phyloP scores from a whole-genome alignment of 1,140 invertebrate genomes.

The Radopholus similis region DNA sequence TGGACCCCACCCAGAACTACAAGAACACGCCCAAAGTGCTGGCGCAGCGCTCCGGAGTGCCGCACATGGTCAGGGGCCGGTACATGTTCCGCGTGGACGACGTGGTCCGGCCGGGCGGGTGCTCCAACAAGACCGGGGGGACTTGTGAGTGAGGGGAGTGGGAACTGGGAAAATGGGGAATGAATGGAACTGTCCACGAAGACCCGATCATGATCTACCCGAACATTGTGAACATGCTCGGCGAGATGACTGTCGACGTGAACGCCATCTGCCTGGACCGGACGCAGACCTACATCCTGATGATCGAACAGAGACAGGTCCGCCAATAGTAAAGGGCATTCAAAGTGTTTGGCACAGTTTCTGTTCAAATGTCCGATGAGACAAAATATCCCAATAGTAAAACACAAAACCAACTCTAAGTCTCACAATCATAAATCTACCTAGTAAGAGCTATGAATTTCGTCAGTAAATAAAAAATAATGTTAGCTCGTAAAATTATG shows the following conservation, averaged over 20 bases:
- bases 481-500: no score
- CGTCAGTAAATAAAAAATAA: no score
- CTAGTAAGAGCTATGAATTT: no score
- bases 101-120: slow-evolving; percentile 57
- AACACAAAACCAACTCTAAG: no score
- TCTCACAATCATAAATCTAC: no score
- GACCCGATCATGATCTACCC: slow-evolving; percentile 60
- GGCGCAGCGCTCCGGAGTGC: slow-evolving; percentile 57
- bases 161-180: no score
- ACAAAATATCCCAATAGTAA: no score
- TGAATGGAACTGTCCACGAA: slow-evolving; percentile 10
- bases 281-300: slow-evolving; percentile 56
- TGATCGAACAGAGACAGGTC: slow-evolving; percentile 59
- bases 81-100: slow-evolving; percentile 60
- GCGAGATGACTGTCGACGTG: slow-evolving; percentile 59
- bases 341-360: not conserved
- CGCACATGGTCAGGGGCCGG: slow-evolving; percentile 56
- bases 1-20: slow-evolving; percentile 58
- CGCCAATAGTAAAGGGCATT: not conserved
- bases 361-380: no score
- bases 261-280: slow-evolving; percentile 57
- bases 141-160: slow-evolving; percentile 46
- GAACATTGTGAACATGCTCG: slow-evolving; percentile 60
- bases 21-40: slow-evolving; percentile 59
- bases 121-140: slow-evolving; percentile 60